Evolutionary conservation across 2,797 vertebrate species (phyloP).

Genomic region (Diplodus puntazzo): DNA sequence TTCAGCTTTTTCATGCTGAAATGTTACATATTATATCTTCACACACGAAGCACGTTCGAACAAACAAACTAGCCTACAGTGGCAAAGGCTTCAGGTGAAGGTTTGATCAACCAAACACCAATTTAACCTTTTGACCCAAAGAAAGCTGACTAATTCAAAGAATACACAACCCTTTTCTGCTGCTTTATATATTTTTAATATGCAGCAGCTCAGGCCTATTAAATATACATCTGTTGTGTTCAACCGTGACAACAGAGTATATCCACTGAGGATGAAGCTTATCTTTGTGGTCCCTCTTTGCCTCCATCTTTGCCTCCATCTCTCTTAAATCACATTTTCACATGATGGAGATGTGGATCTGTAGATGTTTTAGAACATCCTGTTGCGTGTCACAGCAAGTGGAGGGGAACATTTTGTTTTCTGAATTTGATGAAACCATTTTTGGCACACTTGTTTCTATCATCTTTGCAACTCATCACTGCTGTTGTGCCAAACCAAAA

Average conservation of each 20-base stretch:
- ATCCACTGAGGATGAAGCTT: slow-evolving; percentile 48
- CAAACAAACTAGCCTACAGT: background rate
- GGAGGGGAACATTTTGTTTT: background rate
- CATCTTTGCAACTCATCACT: slow-evolving; percentile 15
- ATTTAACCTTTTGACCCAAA: slow-evolving; percentile 50
- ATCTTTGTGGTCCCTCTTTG: slow-evolving; percentile 53
- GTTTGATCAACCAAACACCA: slow-evolving; percentile 8
- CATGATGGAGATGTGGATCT: slow-evolving; percentile 3
- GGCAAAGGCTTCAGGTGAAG: background rate
- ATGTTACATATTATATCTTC: too few relatives aligned
- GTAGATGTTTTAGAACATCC: slow-evolving; percentile 1
- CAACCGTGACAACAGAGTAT: slow-evolving; percentile 59
- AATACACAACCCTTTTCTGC: slow-evolving; percentile 41
- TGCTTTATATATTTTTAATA: slow-evolving; percentile 69
- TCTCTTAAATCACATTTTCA: slow-evolving; percentile 34
- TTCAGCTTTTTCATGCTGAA: too few relatives aligned
- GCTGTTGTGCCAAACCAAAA: slow-evolving; percentile 10
- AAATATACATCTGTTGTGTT: slow-evolving; percentile 76
- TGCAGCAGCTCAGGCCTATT: slow-evolving; percentile 57
- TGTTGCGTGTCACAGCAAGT: background rate
- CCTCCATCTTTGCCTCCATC: slow-evolving; percentile 14
- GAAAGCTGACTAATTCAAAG: slow-evolving; percentile 48
- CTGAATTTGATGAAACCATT: slow-evolving; percentile 9
- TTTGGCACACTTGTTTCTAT: slow-evolving; percentile 9
- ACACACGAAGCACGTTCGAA: background rate